Base-by-base conservation (phyloP, 2,888 invertebrate genomes). In the Cantharis rustica region DNA sequence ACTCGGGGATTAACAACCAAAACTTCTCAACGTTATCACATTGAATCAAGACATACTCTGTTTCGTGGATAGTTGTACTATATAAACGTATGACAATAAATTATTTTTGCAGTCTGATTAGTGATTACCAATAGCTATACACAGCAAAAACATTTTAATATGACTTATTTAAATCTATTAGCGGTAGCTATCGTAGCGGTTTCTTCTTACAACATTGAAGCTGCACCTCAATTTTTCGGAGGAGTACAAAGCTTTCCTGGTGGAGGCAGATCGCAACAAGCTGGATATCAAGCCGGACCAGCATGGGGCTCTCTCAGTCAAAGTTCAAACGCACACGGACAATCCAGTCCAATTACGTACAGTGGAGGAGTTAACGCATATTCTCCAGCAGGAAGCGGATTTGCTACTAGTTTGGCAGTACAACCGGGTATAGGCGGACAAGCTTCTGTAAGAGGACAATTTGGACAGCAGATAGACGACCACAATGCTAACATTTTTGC, bases 221-320 rank as follows among this genome's bases (percentile, higher is more conserved):
- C 64, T 7, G 64, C 64, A 3, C n/a, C 16, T 11, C 79, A 79
- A 66, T 23, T 76, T 13, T 79, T 79, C 16, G 78, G 78, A 16
- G 76, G 78, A 10, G 23, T 63, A 10, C 17, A 62, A 9, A 10
- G 10, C 2, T 63, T 71, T 26, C 76, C 73, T 11, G 17, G 27
- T 16, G 79, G 76, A n/a, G 76, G 76, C 2, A 15, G 15, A 17
- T 17, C 5, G 16, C 64, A 76, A 61, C 61, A 16, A 47, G 74
- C 47, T 13, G 76, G 79, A 13, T 79, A 75, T 17, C 47, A 69
- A 72, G 73, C 71, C 2, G 79, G 76, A 47, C 79, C 79, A 9
- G 79, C 74, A 11, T 79, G 79, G 76, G 79, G 74, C 13, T 79
- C 79, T 0, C 17, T 79, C 4, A 74, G 73, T 7, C 76, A 76